Conservation (phyloP, 2,113 vertebrate genomes). For the Nibea albiflora region DNA sequence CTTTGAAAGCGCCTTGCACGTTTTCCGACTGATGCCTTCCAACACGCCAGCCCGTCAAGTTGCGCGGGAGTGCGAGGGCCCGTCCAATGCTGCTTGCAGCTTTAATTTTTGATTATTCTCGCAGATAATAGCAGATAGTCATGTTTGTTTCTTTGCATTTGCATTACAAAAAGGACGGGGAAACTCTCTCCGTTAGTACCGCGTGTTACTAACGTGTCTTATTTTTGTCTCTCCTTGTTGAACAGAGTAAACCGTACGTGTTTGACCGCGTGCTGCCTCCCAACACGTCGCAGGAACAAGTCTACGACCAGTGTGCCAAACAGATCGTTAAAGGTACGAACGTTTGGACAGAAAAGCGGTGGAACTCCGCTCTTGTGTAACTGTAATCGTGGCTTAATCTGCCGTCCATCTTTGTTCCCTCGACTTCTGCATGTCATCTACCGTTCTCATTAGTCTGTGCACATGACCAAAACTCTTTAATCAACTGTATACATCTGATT, state of each 20-base stretch:
- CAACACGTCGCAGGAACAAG: conserved; percentile 91
- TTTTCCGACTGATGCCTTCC: too few relatives aligned
- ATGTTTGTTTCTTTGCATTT: not conserved
- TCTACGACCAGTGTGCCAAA: conserved; percentile 93
- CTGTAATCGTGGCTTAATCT: not conserved
- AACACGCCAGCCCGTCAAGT: too few relatives aligned
- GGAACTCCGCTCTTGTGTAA: not conserved
- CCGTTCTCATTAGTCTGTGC: too few relatives aligned
- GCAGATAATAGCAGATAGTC: not conserved
- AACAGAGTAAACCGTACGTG: conserved; percentile 92
- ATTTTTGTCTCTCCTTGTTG: conserved; percentile 49
- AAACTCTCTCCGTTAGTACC: not conserved
- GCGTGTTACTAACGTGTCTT: conserved; percentile 20
- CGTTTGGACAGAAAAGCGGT: too few relatives aligned
- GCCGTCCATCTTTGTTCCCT: not conserved
- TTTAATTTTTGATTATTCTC: not conserved
- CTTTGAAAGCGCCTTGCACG: too few relatives aligned
- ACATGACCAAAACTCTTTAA: too few relatives aligned
- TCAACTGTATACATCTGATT: too few relatives aligned
- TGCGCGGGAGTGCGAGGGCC: too few relatives aligned
- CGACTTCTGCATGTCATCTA: too few relatives aligned
- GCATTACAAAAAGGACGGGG: not conserved
- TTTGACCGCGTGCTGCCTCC: conserved; percentile 92
- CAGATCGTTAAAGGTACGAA: conserved; percentile 95
- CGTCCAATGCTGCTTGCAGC: too few relatives aligned